Conservation (phyloP, 2,113 vertebrate species). For the Campylomormyrus tamandua region DNA sequence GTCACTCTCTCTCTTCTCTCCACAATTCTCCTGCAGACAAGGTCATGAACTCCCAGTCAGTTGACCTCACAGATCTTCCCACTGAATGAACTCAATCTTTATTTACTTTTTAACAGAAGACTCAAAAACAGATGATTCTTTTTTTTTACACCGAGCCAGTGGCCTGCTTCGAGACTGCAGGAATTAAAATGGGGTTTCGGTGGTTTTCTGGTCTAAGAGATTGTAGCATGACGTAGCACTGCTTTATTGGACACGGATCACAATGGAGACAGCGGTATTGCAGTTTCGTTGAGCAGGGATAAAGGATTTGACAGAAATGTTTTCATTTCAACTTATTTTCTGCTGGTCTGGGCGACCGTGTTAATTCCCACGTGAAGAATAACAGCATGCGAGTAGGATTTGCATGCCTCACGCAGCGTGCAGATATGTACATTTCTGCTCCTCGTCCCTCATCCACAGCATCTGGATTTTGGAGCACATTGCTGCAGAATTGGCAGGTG, state of each 20-base stretch:
- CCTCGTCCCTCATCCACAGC: background rate
- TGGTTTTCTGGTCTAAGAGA: background rate
- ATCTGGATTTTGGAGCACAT: background rate
- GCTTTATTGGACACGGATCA: background rate
- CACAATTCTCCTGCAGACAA: background rate
- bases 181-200: background rate
- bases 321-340: background rate
- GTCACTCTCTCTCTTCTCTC: background rate
- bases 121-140: background rate
- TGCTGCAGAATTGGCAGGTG: background rate
- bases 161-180: background rate
- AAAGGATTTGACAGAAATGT: background rate
- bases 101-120: background rate
- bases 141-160: background rate
- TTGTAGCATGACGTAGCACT: background rate
- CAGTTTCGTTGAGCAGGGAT: background rate
- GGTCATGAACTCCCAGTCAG: background rate
- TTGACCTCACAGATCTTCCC: background rate
- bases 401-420: background rate
- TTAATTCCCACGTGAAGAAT: background rate
- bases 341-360: background rate
- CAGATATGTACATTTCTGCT: background rate
- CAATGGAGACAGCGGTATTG: background rate
- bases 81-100: background rate
- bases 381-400: background rate